Evolutionary conservation across 2,113 vertebrate genomes (phyloP), one percentile per base, ranked within the genome.

Genomic region (Chauna torquata): DNA sequence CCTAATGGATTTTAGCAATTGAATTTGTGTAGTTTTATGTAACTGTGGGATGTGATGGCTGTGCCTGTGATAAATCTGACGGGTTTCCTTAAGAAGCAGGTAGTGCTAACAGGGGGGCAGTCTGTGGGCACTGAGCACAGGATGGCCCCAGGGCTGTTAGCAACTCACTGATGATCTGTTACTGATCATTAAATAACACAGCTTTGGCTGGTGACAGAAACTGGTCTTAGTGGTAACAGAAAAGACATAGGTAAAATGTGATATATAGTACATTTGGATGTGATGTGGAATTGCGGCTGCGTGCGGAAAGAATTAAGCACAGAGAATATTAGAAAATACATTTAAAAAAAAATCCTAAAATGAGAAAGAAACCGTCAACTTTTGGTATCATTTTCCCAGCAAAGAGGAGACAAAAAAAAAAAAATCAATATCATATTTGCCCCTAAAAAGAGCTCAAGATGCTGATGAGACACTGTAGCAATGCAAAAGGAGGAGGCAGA

Each of bases 201-300:
- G 14, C 12, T n/a, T 38, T 11, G 55, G 44, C 13, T 40, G 17
- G 23, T 47, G 64, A 3, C 3, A 49, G 61, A 52, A 85, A 40
- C 23, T 11, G 4, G 23, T 9, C 58, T 38, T 45, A 3, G 27
- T 42, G 32, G 13, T 30, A 66, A 4, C 15, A 19, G 8, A 18
- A 59, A 45, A 72, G 71, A 17, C 0, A 4, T 0, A 47, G n/a
- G 59, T 59, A 55, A 55, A 77, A 36, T 8, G 2, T 16, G 23
- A 4, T 10, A 5, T 1, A 1, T 1, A 2, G 6, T 0, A 0
- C 15, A 7, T 12, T 58, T 38, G 59, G 22, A 28, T 52, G 32
- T 36, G 30, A 50, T 0, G 0, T 2, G 59, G 40, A 9, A 28
- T 10, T 74, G 58, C 13, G 78, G 59, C 54, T 44, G 20, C 27